Conservation (phyloP, 2,113 vertebrate genomes). For the Rhombomys opimus region DNA sequence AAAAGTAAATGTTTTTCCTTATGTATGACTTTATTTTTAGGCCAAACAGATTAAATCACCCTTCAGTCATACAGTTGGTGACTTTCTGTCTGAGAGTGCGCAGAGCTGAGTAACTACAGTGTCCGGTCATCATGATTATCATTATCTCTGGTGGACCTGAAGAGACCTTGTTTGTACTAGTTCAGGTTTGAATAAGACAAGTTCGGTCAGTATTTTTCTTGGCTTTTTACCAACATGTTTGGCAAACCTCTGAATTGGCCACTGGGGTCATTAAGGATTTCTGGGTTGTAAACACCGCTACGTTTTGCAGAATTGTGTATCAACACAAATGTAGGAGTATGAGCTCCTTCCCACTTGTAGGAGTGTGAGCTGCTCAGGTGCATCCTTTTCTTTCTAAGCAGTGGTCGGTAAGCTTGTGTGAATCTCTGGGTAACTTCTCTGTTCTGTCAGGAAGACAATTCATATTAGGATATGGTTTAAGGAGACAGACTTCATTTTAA, state of each 20-base stretch:
- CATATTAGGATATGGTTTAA: conserved; percentile 29
- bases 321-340: conserved; percentile 9
- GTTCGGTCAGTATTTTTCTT: conserved; percentile 21
- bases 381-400: conserved; percentile 15
- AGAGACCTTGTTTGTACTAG: conserved; percentile 10
- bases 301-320: conserved; percentile 20
- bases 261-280: conserved; percentile 41
- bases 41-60: neutral
- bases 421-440: conserved; percentile 34
- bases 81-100: conserved; percentile 31
- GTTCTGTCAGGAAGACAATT: conserved; percentile 19
- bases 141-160: neutral
- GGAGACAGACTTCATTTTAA: neutral
- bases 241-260: conserved; percentile 41
- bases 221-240: conserved; percentile 58
- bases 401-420: neutral
- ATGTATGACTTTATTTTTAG: conserved; percentile 29
- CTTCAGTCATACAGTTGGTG: neutral
- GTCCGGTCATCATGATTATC: neutral
- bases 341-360: neutral
- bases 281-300: conserved; percentile 45
- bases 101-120: neutral
- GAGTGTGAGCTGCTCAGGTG: neutral
- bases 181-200: conserved; percentile 25
- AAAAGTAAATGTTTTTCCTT: conserved; percentile 21